phyloP scores from a whole-genome alignment of 30 jellyfish, hydroid and myxozoan genomes.

The Pelagia noctiluca region DNA sequence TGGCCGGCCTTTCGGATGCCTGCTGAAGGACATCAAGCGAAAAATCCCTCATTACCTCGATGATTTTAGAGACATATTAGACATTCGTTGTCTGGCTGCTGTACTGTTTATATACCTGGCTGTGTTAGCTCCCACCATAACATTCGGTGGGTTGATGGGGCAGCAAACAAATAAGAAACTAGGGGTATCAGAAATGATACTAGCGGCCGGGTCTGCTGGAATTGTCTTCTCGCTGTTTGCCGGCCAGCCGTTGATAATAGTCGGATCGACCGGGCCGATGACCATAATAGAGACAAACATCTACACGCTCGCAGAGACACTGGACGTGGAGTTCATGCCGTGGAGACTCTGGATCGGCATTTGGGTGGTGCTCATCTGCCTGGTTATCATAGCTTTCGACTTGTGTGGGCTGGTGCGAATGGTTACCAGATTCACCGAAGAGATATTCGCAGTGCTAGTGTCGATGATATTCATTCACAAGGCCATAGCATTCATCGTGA shows the following conservation, averaged over 20 bases:
- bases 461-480: conserved; percentile 81
- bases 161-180: conserved; percentile 71
- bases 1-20: conserved; percentile 74
- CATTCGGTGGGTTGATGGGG: conserved; percentile 86
- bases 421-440: conserved; percentile 92
- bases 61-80: conserved; percentile 74
- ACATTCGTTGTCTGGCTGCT: conserved; percentile 70
- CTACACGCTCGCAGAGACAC: conserved; percentile 51
- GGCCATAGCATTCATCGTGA: conserved; percentile 47
- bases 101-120: conserved; percentile 78
- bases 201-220: conserved; percentile 80
- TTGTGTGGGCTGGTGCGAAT: conserved; percentile 75
- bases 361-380: conserved; percentile 82
- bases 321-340: conserved; percentile 81
- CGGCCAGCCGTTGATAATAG: conserved; percentile 88
- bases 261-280: conserved; percentile 95
- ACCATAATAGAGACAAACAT: conserved; percentile 77
- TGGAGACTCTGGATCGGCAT: conserved; percentile 95
- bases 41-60: conserved; percentile 59
- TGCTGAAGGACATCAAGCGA: conserved; percentile 72
- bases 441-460: conserved; percentile 79
- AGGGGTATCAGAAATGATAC: conserved; percentile 87
- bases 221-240: conserved; percentile 72
- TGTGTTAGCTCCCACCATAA: conserved; percentile 82
- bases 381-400: conserved; percentile 70